These are phyloP conservation scores for Stictocephala bisonia DNA, from an alignment of 2,888 invertebrate genomes.

Conservation along the genomic window DNA sequence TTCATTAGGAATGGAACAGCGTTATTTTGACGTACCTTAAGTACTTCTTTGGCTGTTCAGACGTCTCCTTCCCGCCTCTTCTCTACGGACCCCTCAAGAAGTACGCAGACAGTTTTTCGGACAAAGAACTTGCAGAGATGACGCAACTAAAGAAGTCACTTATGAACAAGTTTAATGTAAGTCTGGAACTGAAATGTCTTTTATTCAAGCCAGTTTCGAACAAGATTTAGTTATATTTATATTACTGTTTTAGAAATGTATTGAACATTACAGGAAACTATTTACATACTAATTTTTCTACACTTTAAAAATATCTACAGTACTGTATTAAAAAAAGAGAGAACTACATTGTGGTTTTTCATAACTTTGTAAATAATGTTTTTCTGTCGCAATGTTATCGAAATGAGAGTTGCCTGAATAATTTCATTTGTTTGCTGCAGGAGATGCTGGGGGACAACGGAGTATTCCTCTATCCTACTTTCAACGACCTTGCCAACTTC, in stretches of 20 bases:
- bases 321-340: too few species aligned
- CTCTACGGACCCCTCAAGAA: constrained; percentile 73
- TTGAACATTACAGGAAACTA: too few species aligned
- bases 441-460: constrained; percentile 86
- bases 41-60: constrained; percentile 71
- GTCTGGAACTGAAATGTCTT: too few species aligned
- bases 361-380: not conserved
- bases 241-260: too few species aligned
- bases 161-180: constrained; percentile 72
- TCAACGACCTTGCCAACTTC: constrained; percentile 88
- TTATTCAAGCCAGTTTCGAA: too few species aligned
- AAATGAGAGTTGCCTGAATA: too few species aligned
- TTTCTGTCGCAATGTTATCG: not conserved
- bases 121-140: constrained; percentile 69
- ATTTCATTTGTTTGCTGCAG: constrained; percentile 58
- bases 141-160: constrained; percentile 69
- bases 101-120: constrained; percentile 69
- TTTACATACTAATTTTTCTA: too few species aligned
- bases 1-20: constrained; percentile 68
- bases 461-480: constrained; percentile 88
- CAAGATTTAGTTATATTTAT: too few species aligned
- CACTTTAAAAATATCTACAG: too few species aligned
- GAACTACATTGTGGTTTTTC: too few species aligned
- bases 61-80: constrained; percentile 75
- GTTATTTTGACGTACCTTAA: constrained; percentile 75